phyloP scores from a whole-genome alignment of 2,113 vertebrate species.

The Serilophus lunatus region DNA sequence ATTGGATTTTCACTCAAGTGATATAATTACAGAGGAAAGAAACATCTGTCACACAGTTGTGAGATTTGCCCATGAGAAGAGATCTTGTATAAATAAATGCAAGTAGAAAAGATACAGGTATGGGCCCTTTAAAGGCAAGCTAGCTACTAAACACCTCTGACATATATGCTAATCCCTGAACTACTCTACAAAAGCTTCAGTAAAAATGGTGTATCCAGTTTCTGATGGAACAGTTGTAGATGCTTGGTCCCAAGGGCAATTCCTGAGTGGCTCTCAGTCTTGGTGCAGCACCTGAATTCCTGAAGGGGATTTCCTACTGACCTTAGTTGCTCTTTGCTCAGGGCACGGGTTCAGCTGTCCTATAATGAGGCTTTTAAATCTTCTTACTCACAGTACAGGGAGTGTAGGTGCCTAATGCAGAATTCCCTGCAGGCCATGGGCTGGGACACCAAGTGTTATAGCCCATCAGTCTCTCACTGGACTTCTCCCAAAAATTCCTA shows the following conservation, averaged over 20 bases:
- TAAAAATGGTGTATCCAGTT: neutral
- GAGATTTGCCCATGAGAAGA: neutral
- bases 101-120: neutral
- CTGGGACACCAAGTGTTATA: neutral
- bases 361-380: neutral
- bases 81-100: neutral
- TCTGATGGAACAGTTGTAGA: neutral
- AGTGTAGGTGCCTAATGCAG: neutral
- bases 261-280: neutral
- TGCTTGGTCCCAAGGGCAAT: neutral
- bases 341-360: neutral
- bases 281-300: neutral
- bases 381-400: neutral
- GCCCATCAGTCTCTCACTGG: neutral
- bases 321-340: neutral
- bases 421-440: neutral
- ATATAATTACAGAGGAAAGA: neutral
- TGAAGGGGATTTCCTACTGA: neutral
- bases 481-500: neutral
- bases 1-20: neutral
- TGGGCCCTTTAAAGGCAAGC: neutral
- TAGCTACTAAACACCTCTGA: neutral
- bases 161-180: neutral
- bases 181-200: neutral
- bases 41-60: neutral